These are phyloP conservation scores for Meles meles DNA, from an alignment of 2,113 vertebrate species.

Conservation along the genomic window DNA sequence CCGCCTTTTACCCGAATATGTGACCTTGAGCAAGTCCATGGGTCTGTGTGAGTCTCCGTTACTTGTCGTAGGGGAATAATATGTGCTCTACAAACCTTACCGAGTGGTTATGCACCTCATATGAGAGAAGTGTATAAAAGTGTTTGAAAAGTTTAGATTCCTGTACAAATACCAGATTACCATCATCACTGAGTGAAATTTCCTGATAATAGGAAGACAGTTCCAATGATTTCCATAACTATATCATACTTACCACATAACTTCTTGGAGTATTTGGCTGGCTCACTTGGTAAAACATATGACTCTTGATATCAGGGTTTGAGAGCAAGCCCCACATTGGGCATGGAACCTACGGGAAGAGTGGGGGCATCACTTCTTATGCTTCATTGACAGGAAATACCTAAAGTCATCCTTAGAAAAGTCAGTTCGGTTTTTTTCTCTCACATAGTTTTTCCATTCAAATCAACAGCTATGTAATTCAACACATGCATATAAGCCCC, in stretches of 20 bases:
- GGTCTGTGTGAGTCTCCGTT: neutral
- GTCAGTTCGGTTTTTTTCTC: neutral
- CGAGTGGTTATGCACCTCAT: neutral
- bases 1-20: neutral
- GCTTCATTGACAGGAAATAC: neutral
- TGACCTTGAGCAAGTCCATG: neutral
- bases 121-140: neutral
- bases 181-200: neutral
- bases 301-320: neutral
- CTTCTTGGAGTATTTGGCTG: neutral
- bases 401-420: neutral
- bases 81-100: neutral
- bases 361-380: neutral
- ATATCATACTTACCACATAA: neutral
- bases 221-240: neutral
- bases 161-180: neutral
- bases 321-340: neutral
- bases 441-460: neutral
- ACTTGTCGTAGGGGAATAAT: neutral
- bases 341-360: neutral
- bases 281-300: neutral
- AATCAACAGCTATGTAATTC: neutral
- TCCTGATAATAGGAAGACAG: neutral
- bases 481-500: neutral
- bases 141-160: neutral